These are phyloP conservation scores for Dasyurus viverrinus DNA, from an alignment of 2,113 vertebrate species.

Conservation along the genomic window DNA sequence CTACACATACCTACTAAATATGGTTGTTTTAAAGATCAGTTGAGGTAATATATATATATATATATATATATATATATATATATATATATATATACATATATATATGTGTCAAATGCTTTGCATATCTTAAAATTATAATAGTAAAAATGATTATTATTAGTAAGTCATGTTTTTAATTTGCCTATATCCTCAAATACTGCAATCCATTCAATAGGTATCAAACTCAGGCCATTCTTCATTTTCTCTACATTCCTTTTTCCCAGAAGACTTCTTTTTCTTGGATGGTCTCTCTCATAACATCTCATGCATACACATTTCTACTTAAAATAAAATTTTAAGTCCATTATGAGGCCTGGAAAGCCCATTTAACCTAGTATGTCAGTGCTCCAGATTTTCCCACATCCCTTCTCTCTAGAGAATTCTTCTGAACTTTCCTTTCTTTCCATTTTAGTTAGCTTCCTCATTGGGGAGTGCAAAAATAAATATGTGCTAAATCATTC, in stretches of 20 bases:
- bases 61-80: too few relatives aligned
- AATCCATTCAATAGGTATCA: not conserved
- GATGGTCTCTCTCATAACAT: not conserved
- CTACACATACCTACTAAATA: not conserved
- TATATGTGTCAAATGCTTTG: not conserved
- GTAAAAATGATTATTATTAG: not conserved
- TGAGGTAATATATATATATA: not conserved
- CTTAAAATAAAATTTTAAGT: not conserved
- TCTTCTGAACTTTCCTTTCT: not conserved
- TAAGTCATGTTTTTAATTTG: not conserved
- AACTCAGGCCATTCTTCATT: not conserved
- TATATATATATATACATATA: too few relatives aligned
- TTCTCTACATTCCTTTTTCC: not conserved
- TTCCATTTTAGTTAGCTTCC: not conserved
- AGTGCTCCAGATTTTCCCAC: not conserved
- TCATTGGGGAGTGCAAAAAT: not conserved
- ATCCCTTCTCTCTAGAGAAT: not conserved
- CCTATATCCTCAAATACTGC: not conserved
- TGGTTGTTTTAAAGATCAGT: not conserved
- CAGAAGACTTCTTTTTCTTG: not conserved
- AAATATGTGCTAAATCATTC: not conserved
- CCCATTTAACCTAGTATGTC: not conserved
- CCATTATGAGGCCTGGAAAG: not conserved
- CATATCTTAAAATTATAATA: not conserved
- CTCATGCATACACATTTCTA: not conserved